A percentile compares a stretch with the other conserved stretches of the same genome.
These are phyloP conservation scores for Heliconius aoede DNA, from an alignment of 2,888 invertebrate species.

Conservation along the genomic window DNA sequence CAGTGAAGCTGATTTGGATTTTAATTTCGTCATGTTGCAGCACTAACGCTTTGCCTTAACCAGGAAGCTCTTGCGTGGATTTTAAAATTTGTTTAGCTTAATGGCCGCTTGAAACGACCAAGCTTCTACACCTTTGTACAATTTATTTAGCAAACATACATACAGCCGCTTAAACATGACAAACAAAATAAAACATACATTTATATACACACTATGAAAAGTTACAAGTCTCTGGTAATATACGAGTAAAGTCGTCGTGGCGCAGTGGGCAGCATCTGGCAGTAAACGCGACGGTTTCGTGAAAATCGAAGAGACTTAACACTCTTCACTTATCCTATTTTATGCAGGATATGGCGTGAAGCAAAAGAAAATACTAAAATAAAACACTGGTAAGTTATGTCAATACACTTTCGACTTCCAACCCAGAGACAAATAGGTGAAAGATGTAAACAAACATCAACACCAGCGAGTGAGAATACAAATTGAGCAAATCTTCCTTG, in stretches of 20 bases:
- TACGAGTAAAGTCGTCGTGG: too few species aligned
- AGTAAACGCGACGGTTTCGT: too few species aligned
- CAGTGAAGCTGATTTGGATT: too few species aligned
- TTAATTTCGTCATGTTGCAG: neutral
- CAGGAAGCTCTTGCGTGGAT: neutral
- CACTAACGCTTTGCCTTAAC: neutral
- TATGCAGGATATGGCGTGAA: neutral
- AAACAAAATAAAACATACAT: constrained; percentile 25
- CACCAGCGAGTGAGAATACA: constrained; percentile 50
- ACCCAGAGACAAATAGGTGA: constrained; percentile 49
- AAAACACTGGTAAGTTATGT: neutral
- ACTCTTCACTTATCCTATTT: neutral
- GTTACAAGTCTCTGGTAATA: neutral
- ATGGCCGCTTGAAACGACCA: constrained; percentile 41
- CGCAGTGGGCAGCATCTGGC: too few species aligned
- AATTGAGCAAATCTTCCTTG: constrained; percentile 50
- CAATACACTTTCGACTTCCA: constrained; percentile 20
- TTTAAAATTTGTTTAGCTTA: constrained; percentile 39
- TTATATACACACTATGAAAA: constrained; percentile 5
- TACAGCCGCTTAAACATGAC: constrained; percentile 17
- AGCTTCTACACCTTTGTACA: constrained; percentile 38
- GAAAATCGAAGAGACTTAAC: neutral
- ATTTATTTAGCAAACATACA: constrained; percentile 34
- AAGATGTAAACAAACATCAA: constrained; percentile 49
- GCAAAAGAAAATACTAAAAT: neutral